Conservation (phyloP, 2,888 invertebrate genomes). For the Drosophila silvestris region DNA sequence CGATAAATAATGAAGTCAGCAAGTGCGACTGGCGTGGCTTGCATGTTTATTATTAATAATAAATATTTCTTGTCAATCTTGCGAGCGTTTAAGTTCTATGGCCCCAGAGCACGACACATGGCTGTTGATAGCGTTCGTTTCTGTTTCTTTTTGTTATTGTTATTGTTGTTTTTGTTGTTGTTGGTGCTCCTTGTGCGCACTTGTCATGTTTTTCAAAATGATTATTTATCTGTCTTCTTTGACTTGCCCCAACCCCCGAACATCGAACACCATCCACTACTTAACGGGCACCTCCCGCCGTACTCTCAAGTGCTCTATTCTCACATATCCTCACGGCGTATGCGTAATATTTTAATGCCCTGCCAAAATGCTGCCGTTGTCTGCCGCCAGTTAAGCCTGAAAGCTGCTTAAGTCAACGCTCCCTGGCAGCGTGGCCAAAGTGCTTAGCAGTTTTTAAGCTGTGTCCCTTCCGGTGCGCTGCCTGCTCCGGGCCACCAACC, state of each 20-base stretch:
- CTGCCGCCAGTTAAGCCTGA: constrained; percentile 61
- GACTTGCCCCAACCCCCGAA: constrained; percentile 9
- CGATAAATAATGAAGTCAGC: constrained; percentile 80
- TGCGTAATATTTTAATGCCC: constrained; percentile 71
- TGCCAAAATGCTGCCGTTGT: constrained; percentile 66
- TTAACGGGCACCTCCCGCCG: background rate
- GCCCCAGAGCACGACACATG: constrained; percentile 62
- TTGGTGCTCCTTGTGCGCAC: constrained; percentile 48
- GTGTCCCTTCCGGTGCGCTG: constrained; percentile 13
- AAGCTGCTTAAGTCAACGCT: constrained; percentile 73
- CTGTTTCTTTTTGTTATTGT: constrained; percentile 5
- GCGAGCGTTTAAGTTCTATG: constrained; percentile 68
- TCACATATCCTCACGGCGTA: constrained; percentile 43
- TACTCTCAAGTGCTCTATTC: constrained; percentile 6
- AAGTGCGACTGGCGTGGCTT: constrained; percentile 75
- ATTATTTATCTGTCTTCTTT: constrained; percentile 65
- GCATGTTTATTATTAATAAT: constrained; percentile 81
- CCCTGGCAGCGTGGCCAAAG: constrained; percentile 58
- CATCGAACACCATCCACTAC: background rate
- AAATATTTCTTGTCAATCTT: constrained; percentile 77
- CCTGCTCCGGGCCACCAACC: background rate
- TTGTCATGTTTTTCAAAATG: constrained; percentile 64
- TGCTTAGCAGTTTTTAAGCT: constrained; percentile 74
- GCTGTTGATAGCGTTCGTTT: constrained; percentile 24
- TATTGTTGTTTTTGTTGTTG: constrained; percentile 16